Base-by-base conservation (phyloP, 2,113 vertebrate genomes). In the Eublepharis macularius region DNA sequence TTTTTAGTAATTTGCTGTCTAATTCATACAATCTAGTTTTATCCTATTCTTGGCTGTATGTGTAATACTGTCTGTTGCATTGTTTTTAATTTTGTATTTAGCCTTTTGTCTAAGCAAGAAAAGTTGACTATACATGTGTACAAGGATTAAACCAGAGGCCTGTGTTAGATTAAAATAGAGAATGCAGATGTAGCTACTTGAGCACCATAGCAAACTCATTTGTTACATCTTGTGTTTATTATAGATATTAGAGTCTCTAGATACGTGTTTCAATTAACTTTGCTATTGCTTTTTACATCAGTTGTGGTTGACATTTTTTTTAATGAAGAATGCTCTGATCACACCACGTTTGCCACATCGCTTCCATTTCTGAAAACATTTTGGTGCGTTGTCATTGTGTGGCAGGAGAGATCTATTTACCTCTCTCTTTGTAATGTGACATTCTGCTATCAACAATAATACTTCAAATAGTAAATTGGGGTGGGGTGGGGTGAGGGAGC, bases 241-340 rank as follows among this genome's bases (percentile, higher is more conserved):
- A 80, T 45, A 80, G 2, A 1, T 1, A n/a, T 92, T 87, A 84
- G 24, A 17, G 93, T 88, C 92, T 84, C 68, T 74, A 65, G 75
- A 83, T 26, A 19, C 85, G 21, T 49, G 87, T 88, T 88, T 84
- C 92, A 90, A 82, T 84, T 68, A 57, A 39, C 69, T 26, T 6
- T n/a, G 91, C 81, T 91, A 17, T n/a, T 90, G 84, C 85, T 41
- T 69, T 91, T 94, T 90, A 10, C 7, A 66, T 49, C 83, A 26
- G 41, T 24, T 85, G 36, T 84, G 85, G 89, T 6, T 26, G 14
- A 36, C 32, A 4, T 24, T 65, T n/a, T n/a, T 81, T 32, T 11
- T 90, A 51, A 74, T 82, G 88, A 91, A 91, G 6, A 0, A 57
- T 0, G 0, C 4, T 45, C 14, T 82, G 65, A 86, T 65, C 19